Evolutionary conservation across 2,888 invertebrate species (phyloP), one percentile per base, ranked within the genome.

Genomic region (Plebejus melissa): DNA sequence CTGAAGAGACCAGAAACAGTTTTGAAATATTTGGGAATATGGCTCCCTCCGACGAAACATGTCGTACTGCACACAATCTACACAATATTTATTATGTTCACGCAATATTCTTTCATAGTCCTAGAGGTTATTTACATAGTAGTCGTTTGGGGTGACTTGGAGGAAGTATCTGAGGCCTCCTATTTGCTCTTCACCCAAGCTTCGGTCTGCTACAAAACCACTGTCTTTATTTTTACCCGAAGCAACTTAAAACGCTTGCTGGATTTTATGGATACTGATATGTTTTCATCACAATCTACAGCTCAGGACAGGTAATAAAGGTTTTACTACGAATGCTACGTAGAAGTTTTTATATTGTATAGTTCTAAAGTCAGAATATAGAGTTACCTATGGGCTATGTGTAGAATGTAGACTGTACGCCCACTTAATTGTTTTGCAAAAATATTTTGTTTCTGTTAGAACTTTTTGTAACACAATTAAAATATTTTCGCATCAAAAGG

Each of bases 181-280:
- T 90, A 88, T 75, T 79, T 93, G 75, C 80, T 92, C 0, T 91
- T 92, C 78, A 90, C 93, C 0, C 90, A 90, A 77, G 90, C 89
- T 0, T 89, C 90, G 0, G 81, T 90, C 1, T 92, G 90, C 75
- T 88, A 88, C 60, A 93, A 93, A 78, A 82, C 84, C 0, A 88
- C 90, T 0, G 86, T 86, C 22, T 89, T 90, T 75, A 78, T 90
- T 72, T 54, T 85, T 0, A 86, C 88, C 75, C 87, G 87, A 78
- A 82, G 81, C 0, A 85, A 82, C 76, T 78, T 92, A 16, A 76
- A 79, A 1, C 57, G 80, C 0, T 76, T 91, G 11, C 72, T 91
- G 22, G 80, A 80, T 4, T 83, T 83, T 1, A 90, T 91, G 88
- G 82, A 84, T 16, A 80, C 80, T 6, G 83, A 86, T 0, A 81